A percentile compares a stretch with the other conserved stretches of the same genome.
phyloP scores from a whole-genome alignment of 2,113 vertebrate genomes.

The Cisticola juncidis region DNA sequence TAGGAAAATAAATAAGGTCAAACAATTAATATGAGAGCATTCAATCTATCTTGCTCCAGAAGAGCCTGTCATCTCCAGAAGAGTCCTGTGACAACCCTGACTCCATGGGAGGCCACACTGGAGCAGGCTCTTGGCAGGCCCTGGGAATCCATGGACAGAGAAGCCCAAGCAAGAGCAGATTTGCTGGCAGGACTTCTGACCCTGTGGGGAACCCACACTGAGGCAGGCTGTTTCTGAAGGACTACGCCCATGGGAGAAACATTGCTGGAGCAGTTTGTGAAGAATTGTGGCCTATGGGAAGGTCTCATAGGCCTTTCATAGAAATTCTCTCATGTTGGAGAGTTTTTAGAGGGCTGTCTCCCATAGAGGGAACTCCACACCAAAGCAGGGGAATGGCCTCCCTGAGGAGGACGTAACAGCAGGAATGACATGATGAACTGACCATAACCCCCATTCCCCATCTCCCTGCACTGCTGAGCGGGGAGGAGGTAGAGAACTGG shows the following conservation, averaged over 20 bases:
- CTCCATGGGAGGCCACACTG: not conserved
- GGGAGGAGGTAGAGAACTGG: not conserved
- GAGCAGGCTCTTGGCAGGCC: not conserved
- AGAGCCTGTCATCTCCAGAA: accelerated
- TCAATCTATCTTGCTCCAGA: accelerated
- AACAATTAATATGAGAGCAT: not conserved
- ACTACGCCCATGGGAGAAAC: not conserved
- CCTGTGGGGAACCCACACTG: not conserved
- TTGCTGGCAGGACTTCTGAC: not conserved
- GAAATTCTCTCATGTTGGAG: accelerated
- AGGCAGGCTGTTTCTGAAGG: not conserved
- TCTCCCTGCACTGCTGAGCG: not conserved
- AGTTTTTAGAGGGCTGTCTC: not conserved
- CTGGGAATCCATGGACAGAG: not conserved
- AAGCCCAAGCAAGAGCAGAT: not conserved
- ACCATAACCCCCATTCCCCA: not conserved
- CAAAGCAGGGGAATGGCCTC: not conserved
- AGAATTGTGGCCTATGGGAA: not conserved
- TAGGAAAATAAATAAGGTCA: not conserved
- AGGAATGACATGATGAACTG: not conserved
- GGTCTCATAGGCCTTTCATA: no score
- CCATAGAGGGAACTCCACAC: not conserved
- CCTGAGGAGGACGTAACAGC: not conserved
- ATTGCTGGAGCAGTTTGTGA: not conserved
- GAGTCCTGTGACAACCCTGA: not conserved